phyloP scores from a whole-genome alignment of 2,797 vertebrate species.

The Cygnus olor region DNA sequence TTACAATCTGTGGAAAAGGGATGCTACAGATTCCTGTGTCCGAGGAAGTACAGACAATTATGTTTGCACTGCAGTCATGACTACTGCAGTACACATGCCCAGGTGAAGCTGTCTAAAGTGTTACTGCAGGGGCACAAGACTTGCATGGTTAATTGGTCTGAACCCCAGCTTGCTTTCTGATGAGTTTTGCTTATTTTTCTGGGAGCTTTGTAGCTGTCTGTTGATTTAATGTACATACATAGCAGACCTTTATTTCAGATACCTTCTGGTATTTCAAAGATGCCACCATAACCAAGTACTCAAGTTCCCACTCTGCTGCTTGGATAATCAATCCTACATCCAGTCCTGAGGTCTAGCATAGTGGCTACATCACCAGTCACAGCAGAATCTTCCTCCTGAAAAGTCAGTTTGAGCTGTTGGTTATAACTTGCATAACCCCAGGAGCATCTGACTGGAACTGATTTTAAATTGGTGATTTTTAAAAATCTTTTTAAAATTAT shows the following conservation, averaged over 20 bases:
- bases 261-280: not conserved
- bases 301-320: not conserved
- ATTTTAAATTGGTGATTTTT: not conserved
- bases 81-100: not conserved
- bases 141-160: not conserved
- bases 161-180: not conserved
- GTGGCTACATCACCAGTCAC: not conserved
- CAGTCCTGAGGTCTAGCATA: not conserved
- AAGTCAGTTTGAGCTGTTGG: not conserved
- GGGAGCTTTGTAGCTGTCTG: not conserved
- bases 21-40: not conserved
- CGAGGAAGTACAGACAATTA: not conserved
- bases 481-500: not conserved
- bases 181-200: not conserved
- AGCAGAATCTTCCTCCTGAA: not conserved
- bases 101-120: not conserved
- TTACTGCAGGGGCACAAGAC: not conserved
- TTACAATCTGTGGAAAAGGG: not conserved
- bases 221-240: not conserved
- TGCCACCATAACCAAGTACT: not conserved
- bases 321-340: not conserved
- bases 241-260: not conserved
- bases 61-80: not conserved
- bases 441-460: not conserved
- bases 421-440: not conserved